Base-by-base conservation (phyloP, 2,888 invertebrate genomes). In the Labia minor region DNA sequence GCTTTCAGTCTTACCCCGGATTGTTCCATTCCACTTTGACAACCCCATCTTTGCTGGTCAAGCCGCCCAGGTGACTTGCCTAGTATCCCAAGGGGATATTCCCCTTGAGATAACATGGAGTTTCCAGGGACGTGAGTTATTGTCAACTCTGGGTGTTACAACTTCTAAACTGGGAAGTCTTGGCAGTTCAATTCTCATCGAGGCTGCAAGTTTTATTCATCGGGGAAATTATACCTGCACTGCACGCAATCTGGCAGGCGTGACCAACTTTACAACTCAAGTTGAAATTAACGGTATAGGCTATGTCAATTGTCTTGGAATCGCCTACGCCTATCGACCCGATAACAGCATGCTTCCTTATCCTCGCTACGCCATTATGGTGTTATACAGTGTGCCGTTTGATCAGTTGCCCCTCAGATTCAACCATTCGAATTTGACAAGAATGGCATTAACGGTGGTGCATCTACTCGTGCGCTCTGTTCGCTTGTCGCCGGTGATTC, bases 21-120 rank as follows among this genome's bases (percentile, higher is more conserved):
- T 91, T 79, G 86, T 83, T 78, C 89, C 90, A 74, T 90, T 90
- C 80, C 84, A 85, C 77, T 90, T 90, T 78, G 82, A 85, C 77
- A 83, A 84, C 71, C 87, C 89, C 74, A 85, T 89, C 73, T 86
- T 85, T 78, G 86, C 86, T 75, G 90, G 89, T 72, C 89, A 90
- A 78, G 86, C 89, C 70, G 88, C 86, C 73, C 90, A 90, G 78
- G 83, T 87, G 72, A 85, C 83, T 76, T 82, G 86, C 80, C 80
- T 84, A 81, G 81, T 85, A 68, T 80, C 81, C 61, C 80, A 82
- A 72, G 88, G 86, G 67, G 83, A 83, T 75, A 74, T 77, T 66
- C 84, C 82, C 67, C 74, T 84, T 71, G 76, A 81, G 73, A 81
- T 84, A 71, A 74, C 74, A 70, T 84, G 84, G 84, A 80, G 72